phyloP scores from a whole-genome alignment of 2,113 vertebrate genomes.

The Syngnathus floridae region DNA sequence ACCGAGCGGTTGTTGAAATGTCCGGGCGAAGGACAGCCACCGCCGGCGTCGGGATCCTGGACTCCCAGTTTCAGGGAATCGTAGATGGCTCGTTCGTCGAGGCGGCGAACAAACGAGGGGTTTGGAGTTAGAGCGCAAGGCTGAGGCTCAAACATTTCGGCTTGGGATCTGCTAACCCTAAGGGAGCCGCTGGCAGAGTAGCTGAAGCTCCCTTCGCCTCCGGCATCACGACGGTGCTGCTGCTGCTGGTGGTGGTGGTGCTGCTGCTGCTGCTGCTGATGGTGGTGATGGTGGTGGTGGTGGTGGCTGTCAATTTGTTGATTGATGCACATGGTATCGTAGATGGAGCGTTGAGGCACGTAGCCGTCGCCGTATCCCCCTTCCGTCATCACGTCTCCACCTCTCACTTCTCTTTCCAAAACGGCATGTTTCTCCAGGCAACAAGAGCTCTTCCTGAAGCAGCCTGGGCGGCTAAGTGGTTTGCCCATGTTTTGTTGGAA shows the following conservation, averaged over 20 bases:
- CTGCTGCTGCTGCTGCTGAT: slow-evolving; percentile 70
- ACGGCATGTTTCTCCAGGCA: slow-evolving; percentile 85
- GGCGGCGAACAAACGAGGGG: slow-evolving; percentile 73
- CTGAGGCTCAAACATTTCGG: slow-evolving; percentile 75
- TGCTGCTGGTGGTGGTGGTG: slow-evolving; percentile 71
- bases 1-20: slow-evolving; percentile 55
- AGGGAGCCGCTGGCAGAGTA: slow-evolving; percentile 61
- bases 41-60: slow-evolving; percentile 70
- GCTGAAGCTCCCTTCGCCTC: slow-evolving; percentile 67
- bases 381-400: slow-evolving; percentile 75
- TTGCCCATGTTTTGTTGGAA: slow-evolving; percentile 82
- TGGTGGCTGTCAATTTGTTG: slow-evolving; percentile 86
- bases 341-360: slow-evolving; percentile 91
- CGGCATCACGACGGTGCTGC: slow-evolving; percentile 60
- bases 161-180: slow-evolving; percentile 63
- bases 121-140: slow-evolving; percentile 75
- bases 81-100: slow-evolving; percentile 92
- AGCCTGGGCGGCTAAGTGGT: slow-evolving; percentile 93
- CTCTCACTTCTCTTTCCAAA: slow-evolving; percentile 79
- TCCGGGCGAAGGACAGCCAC: slow-evolving; percentile 68
- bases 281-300: slow-evolving; percentile 73
- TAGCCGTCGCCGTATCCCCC: slow-evolving; percentile 94
- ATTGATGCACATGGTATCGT: slow-evolving; percentile 95
- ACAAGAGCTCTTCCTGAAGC: slow-evolving; percentile 88
- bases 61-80: slow-evolving; percentile 88